Conservation (phyloP, 2,888 invertebrate genomes). For the Notocelia uddmanniana region DNA sequence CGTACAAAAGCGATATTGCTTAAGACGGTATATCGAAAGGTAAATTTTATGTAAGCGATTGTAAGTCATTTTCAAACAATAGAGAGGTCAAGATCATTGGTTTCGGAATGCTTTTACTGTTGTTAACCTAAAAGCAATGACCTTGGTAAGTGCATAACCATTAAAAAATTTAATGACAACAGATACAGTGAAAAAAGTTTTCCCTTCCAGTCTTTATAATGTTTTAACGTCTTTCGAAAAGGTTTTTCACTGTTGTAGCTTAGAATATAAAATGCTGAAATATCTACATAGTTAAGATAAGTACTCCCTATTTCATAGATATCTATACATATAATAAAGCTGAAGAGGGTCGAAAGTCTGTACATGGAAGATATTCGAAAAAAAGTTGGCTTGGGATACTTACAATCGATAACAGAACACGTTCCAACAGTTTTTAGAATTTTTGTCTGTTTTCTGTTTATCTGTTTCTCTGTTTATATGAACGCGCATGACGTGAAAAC, state of each 20-base stretch:
- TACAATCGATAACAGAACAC: too few relatives aligned
- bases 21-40: conserved; percentile 4
- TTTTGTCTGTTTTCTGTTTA: too few relatives aligned
- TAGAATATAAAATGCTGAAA: background rate
- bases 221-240: background rate
- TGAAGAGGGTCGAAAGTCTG: too few relatives aligned
- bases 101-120: conserved; percentile 34
- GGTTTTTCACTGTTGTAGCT: background rate
- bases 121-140: conserved; percentile 39
- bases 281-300: too few relatives aligned
- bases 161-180: background rate
- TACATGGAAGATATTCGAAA: too few relatives aligned
- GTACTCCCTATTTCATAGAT: too few relatives aligned
- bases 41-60: conserved; percentile 30
- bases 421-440: too few relatives aligned
- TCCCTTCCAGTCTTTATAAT: background rate
- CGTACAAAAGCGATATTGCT: conserved; percentile 28
- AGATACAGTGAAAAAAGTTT: background rate
- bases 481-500: too few relatives aligned
- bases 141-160: conserved; percentile 21
- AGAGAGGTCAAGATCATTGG: conserved; percentile 34
- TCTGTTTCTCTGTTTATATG: too few relatives aligned
- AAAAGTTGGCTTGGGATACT: too few relatives aligned
- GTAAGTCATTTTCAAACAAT: conserved; percentile 40
- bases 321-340: too few relatives aligned